Base-by-base conservation (phyloP, 2,888 invertebrate genomes). In the Hyposoter didymator region DNA sequence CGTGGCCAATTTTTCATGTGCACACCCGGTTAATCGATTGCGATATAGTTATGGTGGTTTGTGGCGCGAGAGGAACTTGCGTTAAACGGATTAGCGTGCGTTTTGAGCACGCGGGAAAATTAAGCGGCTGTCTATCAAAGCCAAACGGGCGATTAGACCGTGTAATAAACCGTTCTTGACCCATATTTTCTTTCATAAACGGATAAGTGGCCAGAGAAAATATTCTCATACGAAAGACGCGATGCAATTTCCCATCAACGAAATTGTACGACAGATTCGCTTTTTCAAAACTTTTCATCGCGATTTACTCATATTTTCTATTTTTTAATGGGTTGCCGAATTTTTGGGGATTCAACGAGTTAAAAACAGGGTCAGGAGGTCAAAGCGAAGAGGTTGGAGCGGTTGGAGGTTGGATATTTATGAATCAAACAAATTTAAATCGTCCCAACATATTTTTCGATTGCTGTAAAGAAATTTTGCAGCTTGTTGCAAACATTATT, bases 121-220 rank as follows among this genome's bases (percentile, higher is more conserved):
- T 82, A 85, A 87, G 78, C 82, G 83, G 78, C 74, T 85, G 87
- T 85, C 87, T 80, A 82, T 84, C 81, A 84, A 82, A 85, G 72
- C 84, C 81, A 78, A 82, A 84, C 80, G 75, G 67, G 74, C 84
- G 85, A 87, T 88, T 87, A 82, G 84, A 82, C 82, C 85, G 75
- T 85, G 78, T 88, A 81, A 78, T 84, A 82, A 87, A 83, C 74
- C 88, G 90, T 87, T 91, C 92, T 91, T 92, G 92, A 92, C 90
- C 92, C 89, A 89, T 76, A 66, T 91, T 92, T 91, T 86, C 84
- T 89, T 87, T 88, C 87, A 90, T 90, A 89, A 90, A 86, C 89
- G 87, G 69, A 59, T 82, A 82, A 87, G 86, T 86, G 76, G 86
- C 83, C 73, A 82, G 78, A 49, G 78, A 59, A 59, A 47, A 84